These are phyloP conservation scores for Caenorhabditis sulstoni DNA, from an alignment of 2,888 invertebrate species.

Conservation along the genomic window DNA sequence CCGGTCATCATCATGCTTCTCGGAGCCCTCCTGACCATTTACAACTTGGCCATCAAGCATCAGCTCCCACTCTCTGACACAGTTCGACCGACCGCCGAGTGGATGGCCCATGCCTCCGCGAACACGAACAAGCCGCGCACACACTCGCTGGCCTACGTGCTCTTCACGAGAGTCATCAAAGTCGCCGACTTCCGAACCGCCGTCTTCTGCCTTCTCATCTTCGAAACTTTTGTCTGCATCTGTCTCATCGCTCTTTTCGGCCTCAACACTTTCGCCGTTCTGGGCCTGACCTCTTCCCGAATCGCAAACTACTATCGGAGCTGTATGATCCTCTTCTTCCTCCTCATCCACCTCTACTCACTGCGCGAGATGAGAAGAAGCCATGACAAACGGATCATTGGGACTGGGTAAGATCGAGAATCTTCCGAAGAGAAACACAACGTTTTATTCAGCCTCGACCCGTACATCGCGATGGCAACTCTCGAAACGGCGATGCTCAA, in stretches of 20 bases:
- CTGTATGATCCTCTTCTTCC: conserved; percentile 57
- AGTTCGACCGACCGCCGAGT: conserved; percentile 63
- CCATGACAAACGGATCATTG: conserved; percentile 34
- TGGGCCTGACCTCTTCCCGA: conserved; percentile 1
- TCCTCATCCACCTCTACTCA: conserved; percentile 54
- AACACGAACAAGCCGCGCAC: conserved; percentile 57
- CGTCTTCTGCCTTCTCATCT: conserved; percentile 50
- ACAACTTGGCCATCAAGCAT: conserved; percentile 46
- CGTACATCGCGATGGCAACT: conserved; percentile 70
- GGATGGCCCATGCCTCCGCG: conserved; percentile 63
- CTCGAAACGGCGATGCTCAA: conserved; percentile 71
- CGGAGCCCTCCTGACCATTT: conserved; percentile 36
- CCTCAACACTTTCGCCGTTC: conserved; percentile 37
- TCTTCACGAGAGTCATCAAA: conserved; percentile 50
- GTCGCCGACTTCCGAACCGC: conserved; percentile 35
- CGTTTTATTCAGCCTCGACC: conserved; percentile 42
- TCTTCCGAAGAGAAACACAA: no score
- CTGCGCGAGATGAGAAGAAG: conserved; percentile 56
- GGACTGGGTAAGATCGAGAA: conserved; percentile 5
- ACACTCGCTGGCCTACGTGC: conserved; percentile 63
- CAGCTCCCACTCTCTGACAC: conserved; percentile 46
- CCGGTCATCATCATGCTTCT: conserved; percentile 52
- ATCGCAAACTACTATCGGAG: conserved; percentile 59
- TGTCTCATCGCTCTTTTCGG: conserved; percentile 45
- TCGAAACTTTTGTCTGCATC: conserved; percentile 55